A percentile compares a stretch with the other conserved stretches of the same genome.
Conservation (phyloP, 2,113 vertebrate species). For the Syngnathus scovelli region DNA sequence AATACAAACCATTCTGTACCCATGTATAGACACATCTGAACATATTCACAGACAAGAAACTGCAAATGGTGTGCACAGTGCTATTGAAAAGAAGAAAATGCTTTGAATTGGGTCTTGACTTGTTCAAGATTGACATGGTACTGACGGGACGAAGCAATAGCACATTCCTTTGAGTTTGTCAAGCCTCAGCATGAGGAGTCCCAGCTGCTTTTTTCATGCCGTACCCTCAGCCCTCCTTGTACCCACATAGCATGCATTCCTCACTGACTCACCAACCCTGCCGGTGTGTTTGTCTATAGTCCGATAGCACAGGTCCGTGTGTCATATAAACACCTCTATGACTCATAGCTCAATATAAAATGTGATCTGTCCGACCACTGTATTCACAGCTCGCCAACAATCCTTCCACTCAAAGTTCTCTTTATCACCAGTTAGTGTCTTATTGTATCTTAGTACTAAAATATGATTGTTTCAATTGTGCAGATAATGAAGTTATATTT, state of each 20-base stretch:
- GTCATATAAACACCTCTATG: conserved; percentile 44
- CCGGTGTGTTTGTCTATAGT: conserved; percentile 16
- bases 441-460: neutral
- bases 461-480: neutral
- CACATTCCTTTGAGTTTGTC: conserved; percentile 39
- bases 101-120: neutral
- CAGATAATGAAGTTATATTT: conserved; percentile 7
- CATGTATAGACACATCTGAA: neutral
- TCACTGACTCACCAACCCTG: conserved; percentile 57
- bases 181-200: conserved; percentile 53
- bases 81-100: neutral
- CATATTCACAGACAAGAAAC: neutral
- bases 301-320: conserved; percentile 9
- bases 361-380: neutral
- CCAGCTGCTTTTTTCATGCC: conserved; percentile 53
- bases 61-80: neutral
- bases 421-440: neutral
- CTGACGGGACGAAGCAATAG: conserved; percentile 26
- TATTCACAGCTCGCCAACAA: conserved; percentile 32
- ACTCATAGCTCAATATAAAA: conserved; percentile 51
- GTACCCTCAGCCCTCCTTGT: conserved; percentile 30
- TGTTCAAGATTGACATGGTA: conserved; percentile 14
- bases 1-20: neutral
- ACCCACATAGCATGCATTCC: conserved; percentile 57
- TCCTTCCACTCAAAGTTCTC: neutral